Evolutionary conservation across 2,888 invertebrate genomes (phyloP).

Genomic region (Zaprionus lineosus): DNA sequence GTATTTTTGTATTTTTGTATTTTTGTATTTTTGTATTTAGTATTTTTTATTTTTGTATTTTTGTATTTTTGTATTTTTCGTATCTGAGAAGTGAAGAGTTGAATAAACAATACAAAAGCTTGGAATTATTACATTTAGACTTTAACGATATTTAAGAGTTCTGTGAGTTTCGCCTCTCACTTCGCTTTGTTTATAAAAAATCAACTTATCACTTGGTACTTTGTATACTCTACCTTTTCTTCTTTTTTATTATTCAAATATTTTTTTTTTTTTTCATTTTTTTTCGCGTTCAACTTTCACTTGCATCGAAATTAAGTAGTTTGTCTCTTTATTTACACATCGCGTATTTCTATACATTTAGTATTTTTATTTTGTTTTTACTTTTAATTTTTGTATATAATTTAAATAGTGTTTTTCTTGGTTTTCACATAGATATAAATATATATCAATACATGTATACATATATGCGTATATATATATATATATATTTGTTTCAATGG

Average conservation of each 20-base stretch:
- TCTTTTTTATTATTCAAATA: slow-evolving; percentile 21
- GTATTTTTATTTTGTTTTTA: too few relatives aligned
- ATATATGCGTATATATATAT: slow-evolving; percentile 42
- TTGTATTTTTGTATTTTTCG: too few relatives aligned
- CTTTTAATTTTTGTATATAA: neutral
- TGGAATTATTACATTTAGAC: slow-evolving; percentile 30
- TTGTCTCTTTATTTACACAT: slow-evolving; percentile 76
- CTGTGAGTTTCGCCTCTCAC: too few relatives aligned
- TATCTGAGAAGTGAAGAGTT: too few relatives aligned
- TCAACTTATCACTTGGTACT: slow-evolving; percentile 51
- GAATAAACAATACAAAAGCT: slow-evolving; percentile 44
- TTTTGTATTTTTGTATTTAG: too few relatives aligned
- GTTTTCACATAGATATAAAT: neutral
- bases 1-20: slow-evolving; percentile 23
- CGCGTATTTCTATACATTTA: too few relatives aligned
- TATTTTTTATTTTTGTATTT: slow-evolving; percentile 28
- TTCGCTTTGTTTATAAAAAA: slow-evolving; percentile 30
- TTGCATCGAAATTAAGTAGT: slow-evolving; percentile 70
- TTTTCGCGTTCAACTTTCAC: slow-evolving; percentile 55
- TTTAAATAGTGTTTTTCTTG: slow-evolving; percentile 6
- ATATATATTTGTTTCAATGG: slow-evolving; percentile 77
- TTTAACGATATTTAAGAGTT: slow-evolving; percentile 27
- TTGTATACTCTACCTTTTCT: too few relatives aligned
- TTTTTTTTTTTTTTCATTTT: slow-evolving; percentile 17
- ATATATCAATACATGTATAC: slow-evolving; percentile 25